phyloP scores from a whole-genome alignment of 2,888 invertebrate species.

The Lordiphosa andalusiaca region DNA sequence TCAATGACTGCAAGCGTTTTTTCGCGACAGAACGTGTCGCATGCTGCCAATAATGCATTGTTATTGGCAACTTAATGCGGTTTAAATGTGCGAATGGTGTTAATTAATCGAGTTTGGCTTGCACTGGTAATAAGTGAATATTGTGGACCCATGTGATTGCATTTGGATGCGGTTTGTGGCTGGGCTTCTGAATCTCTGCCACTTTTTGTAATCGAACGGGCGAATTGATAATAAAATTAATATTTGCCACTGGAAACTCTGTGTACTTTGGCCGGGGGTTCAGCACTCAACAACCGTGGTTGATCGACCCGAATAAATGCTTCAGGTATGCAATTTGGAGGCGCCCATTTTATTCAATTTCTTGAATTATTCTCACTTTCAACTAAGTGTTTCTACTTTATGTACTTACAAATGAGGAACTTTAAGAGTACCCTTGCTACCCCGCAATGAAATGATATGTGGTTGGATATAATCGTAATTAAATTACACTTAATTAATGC shows the following conservation, averaged over 20 bases:
- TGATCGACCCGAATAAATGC: too few species aligned
- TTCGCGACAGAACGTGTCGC: slow-evolving; percentile 3
- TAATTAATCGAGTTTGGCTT: slow-evolving; percentile 26
- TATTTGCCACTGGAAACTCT: too few species aligned
- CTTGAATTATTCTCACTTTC: too few species aligned
- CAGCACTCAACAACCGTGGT: too few species aligned
- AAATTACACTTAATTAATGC: slow-evolving; percentile 3
- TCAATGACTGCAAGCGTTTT: slow-evolving; percentile 12
- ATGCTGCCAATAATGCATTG: slow-evolving; percentile 15
- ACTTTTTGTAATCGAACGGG: neutral
- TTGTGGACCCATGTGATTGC: neutral
- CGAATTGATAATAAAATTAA: neutral
- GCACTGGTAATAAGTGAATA: slow-evolving; percentile 8
- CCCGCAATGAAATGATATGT: neutral
- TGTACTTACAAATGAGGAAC: too few species aligned
- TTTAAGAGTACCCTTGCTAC: too few species aligned
- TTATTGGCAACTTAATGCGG: slow-evolving; percentile 17
- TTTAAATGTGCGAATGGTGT: slow-evolving; percentile 11
- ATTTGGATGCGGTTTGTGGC: slow-evolving; percentile 2
- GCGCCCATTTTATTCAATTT: too few species aligned
- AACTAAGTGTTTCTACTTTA: too few species aligned
- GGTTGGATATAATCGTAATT: neutral
- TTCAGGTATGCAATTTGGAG: too few species aligned
- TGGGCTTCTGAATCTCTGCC: neutral
- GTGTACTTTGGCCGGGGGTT: too few species aligned